Base-by-base conservation (phyloP, 2,797 vertebrate genomes). In the Eulemur coronatus region DNA sequence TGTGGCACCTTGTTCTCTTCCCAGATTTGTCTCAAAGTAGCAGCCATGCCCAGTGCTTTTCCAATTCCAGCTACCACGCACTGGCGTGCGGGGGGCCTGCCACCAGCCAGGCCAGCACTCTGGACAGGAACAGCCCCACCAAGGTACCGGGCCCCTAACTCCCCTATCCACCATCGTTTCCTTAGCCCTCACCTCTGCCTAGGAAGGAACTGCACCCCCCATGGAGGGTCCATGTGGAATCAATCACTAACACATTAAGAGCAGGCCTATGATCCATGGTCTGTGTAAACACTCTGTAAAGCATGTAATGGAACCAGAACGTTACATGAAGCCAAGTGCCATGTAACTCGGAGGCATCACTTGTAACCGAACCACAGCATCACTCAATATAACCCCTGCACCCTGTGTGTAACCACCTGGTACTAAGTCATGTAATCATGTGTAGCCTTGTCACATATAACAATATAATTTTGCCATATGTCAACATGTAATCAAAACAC, bases 51-150 rank as follows among this genome's bases (percentile, higher is more conserved):
- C 99, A 99, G 97, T 99, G 99, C 98, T 99, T 99, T 99, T 99
- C 99, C 98, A 99, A 99, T 97, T 99, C 99, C 97, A 99, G 99
- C 98, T 99, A 99, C 98, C 99, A 99, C 98, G 99, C 99, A 52
- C 99, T 99, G 98, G 99, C 99, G 55, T 99, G 99, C 94, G 99
- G 99, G 84, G 99, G 99, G 89, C 98, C 99, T 93, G 99, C 99
- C 99, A 98, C 98, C 99, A 99, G 98, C 98, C 97, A 98, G 97
- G 98, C 99, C 98, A 99, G 98, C 99, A 99, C 99, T 98, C 98
- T 99, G 98, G 99, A 99, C 87, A 99, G 99, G 98, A 99, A 99
- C 97, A 99, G 99, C 98, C 99, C 99, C 98, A 99, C 99, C 96
- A 99, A 99, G 99, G 99, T 99, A 98, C 97, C n/a, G 97, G 96